Conservation (phyloP, 2,888 invertebrate species). For the Barypeithes pellucidus region DNA sequence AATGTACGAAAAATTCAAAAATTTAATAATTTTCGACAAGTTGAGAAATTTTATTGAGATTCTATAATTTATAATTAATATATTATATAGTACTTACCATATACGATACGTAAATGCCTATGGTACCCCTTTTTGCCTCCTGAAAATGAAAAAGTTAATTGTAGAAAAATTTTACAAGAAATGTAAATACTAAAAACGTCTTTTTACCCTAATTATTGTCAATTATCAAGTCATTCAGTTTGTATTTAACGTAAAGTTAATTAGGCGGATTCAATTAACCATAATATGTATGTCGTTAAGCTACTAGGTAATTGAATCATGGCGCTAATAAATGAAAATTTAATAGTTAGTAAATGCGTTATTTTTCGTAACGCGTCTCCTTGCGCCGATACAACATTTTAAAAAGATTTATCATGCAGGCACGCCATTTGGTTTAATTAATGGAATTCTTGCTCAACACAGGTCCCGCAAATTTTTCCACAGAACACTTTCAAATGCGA, state of each 20-base stretch:
- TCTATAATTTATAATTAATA: no score
- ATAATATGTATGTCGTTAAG: slow-evolving; percentile 18
- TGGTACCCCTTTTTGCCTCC: background rate
- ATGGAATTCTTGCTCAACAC: background rate
- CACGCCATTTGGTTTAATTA: background rate
- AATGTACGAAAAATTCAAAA: no score
- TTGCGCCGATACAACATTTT: background rate
- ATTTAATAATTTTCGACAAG: no score
- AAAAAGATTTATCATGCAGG: background rate
- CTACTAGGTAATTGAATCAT: slow-evolving; percentile 8
- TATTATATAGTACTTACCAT: no score
- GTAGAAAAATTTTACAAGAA: background rate
- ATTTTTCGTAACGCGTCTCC: slow-evolving; percentile 7
- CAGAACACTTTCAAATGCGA: background rate
- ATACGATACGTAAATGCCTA: no score
- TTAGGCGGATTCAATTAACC: slow-evolving; percentile 16
- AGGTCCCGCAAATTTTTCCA: background rate
- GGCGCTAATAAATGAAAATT: slow-evolving; percentile 19
- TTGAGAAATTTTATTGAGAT: no score
- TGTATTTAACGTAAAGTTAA: slow-evolving; percentile 9
- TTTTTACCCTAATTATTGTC: background rate
- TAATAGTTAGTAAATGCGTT: slow-evolving; percentile 22
- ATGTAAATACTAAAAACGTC: background rate
- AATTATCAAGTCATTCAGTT: background rate
- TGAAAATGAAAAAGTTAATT: background rate